phyloP scores from a whole-genome alignment of 2,888 invertebrate genomes.

The Drosophila paramelanica region DNA sequence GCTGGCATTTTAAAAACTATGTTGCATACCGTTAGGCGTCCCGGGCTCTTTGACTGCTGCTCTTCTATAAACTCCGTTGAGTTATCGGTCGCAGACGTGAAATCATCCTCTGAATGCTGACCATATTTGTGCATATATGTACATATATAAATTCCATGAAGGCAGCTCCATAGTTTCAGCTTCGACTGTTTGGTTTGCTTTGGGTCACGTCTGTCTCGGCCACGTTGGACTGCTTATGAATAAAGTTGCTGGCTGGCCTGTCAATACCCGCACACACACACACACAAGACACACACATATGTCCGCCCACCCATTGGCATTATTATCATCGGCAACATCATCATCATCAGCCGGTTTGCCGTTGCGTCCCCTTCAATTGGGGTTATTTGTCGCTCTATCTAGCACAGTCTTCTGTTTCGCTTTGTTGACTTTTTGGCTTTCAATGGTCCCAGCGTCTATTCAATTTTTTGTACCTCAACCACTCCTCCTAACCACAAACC shows the following conservation, averaged over 20 bases:
- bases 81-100: conserved; percentile 81
- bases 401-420: conserved; percentile 44
- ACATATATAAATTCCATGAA: conserved; percentile 26
- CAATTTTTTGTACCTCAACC: conserved; percentile 63
- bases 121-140: conserved; percentile 37
- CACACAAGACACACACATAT: neutral
- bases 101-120: conserved; percentile 70
- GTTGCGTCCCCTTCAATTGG: conserved; percentile 71
- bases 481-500: neutral
- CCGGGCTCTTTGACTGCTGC: neutral
- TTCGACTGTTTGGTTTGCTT: conserved; percentile 37
- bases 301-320: conserved; percentile 16
- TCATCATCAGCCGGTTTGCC: conserved; percentile 10
- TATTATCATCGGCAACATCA: conserved; percentile 37
- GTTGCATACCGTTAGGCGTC: conserved; percentile 56
- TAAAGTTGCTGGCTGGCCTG: conserved; percentile 77
- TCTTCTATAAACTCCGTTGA: conserved; percentile 69
- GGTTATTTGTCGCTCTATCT: conserved; percentile 80
- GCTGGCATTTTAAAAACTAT: conserved; percentile 54
- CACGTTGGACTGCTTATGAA: conserved; percentile 69
- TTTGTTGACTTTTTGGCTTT: conserved; percentile 79
- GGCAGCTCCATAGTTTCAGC: conserved; percentile 33
- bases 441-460: conserved; percentile 74
- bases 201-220: conserved; percentile 61
- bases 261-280: conserved; percentile 57